Evolutionary conservation across 2,113 vertebrate species (phyloP).

Genomic region (Proterorhinus semilunaris): DNA sequence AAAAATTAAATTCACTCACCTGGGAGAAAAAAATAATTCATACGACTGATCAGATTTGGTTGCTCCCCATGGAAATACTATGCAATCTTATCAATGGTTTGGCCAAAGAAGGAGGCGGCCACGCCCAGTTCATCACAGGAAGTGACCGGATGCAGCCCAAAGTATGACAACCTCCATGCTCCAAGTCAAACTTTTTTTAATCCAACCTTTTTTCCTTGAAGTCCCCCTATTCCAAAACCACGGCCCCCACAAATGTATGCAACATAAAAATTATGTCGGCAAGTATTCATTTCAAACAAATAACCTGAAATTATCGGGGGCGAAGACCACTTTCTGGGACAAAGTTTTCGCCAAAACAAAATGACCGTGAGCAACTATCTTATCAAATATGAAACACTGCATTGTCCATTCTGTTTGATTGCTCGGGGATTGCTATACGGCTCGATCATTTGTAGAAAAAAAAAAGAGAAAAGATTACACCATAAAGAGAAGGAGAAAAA

Average conservation of each 20-base stretch:
- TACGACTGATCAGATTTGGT: not conserved
- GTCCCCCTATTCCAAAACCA: no score
- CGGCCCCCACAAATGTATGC: no score
- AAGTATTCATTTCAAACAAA: no score
- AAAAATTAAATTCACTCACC: no score
- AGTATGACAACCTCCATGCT: constrained; percentile 53
- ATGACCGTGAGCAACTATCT: not conserved
- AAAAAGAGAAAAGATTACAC: not conserved
- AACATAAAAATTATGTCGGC: no score
- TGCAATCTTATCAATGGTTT: constrained; percentile 43
- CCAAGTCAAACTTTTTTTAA: not conserved
- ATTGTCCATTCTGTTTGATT: constrained; percentile 3
- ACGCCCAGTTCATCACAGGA: constrained; percentile 81
- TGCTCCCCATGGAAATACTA: not conserved
- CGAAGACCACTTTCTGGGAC: not conserved
- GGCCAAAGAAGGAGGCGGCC: constrained; percentile 74
- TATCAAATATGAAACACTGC: not conserved
- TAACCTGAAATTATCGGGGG: no score
- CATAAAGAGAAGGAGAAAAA: constrained; percentile 1
- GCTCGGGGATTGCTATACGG: not conserved
- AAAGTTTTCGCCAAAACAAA: not conserved
- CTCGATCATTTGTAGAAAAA: not conserved
- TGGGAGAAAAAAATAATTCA: not conserved
- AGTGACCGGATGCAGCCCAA: constrained; percentile 82
- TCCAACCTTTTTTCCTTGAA: not conserved